Base-by-base conservation (phyloP, 92 coral and sea anemone species). In the Palythoa grandiflora region DNA sequence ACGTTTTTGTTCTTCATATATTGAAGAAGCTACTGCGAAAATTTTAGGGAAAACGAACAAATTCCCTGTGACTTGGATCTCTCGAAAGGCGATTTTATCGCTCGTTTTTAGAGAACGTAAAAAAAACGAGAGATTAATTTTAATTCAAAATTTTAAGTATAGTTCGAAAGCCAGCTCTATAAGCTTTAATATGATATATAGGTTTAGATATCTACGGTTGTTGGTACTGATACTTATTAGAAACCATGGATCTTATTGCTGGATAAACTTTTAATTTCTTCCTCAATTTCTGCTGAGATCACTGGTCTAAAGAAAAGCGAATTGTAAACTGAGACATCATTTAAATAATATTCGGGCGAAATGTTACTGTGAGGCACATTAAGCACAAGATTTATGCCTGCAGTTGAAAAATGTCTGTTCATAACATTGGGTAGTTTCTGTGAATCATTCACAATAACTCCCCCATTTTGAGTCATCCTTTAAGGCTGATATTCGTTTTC, bases 401-500 rank as follows among this genome's bases (percentile, higher is more conserved):
- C 38, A 70, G 74, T 70, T 28, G 74, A 19, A 70, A 70, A 70
- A 70, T 70, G 74, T n/a, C 37, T 70, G 38, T 70, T 70, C 74
- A 70, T 28, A n/a, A 70, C 20, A 70, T 70, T 70, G 38, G 74
- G 74, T 12, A 70, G 74, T 11, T 70, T 70, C 20, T 70, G 5
- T n/a, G 74, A 37, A 70, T 70, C 74, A 70, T 70, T 70, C 4
- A 70, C 38, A n/a, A 20, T 28, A 19, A 37, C 15, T 54, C 60
- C 60, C 15, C 15, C 13, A 9, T 54, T 54, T 28, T 28, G 28
- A 28, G 28, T 28, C 28, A 54, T 54, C 60, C 38, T 70, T 70
- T 28, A 70, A 70, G 38, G 74, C 74, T n/a, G 74, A n/a, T 70
- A 70, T 70, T 28, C 20, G 74, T 70, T 70, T 70, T 70, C 60